Base-by-base conservation (phyloP, 2,797 vertebrate genomes). In the Syngnathus acus region DNA sequence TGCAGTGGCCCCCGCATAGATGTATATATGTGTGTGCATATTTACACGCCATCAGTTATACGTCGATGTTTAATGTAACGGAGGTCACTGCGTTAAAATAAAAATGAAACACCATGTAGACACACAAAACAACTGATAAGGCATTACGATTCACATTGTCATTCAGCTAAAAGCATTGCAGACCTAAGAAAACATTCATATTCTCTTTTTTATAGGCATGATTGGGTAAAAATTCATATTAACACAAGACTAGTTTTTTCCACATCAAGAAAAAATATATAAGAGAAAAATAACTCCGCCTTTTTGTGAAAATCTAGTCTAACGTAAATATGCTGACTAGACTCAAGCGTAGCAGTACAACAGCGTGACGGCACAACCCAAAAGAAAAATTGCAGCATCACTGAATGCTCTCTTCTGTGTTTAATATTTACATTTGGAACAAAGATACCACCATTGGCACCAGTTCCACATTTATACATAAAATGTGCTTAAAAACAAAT, bases 121-220 rank as follows among this genome's bases (percentile, higher is more conserved):
- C 32, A 32, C 32, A 32, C 32, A 32, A 32, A 32, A 32, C 32
- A 32, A 43, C 47, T 74, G 60, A 72, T 82, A 81, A 83, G 77
- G 81, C 82, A 70, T 72, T 67, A 77, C 1, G 64, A 75, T 76
- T 77, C 62, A 73, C 64, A 61, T 66, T 65, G 72, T 68, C 63
- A 73, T 65, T 78, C 57, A 72, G 38, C 50, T 68, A 26, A 69
- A 72, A 17, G 72, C 43, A 21, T 43, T 40, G 67, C 67, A 67
- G 40, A 17, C 26, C 26, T 57, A 32, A 32, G 4, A 68, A 65
- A 58, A 72, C 19, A 67, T 37, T 66, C 48, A 38, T 69, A 75
- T 62, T 13, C 17, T 70, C 10, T n/a, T 62, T 62, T 11, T 32
- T 61, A 66, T 54, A 68, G 21, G 1, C 26, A 38, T 16, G 26